These are phyloP conservation scores for Phasianus colchicus DNA, from an alignment of 2,113 vertebrate genomes.

Conservation along the genomic window DNA sequence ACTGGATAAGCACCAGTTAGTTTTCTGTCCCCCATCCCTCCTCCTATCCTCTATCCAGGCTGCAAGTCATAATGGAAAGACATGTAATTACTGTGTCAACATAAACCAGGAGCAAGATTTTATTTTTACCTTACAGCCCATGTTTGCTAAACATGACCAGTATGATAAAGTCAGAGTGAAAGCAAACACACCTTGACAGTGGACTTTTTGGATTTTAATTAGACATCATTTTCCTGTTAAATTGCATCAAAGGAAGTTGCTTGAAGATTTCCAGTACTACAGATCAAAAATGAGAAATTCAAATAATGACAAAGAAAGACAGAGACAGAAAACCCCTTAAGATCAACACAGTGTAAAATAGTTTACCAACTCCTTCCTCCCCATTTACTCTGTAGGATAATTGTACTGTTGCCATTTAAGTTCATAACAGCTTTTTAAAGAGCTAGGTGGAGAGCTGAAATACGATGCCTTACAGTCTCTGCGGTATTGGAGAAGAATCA, in stretches of 20 bases:
- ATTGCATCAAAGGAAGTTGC: not conserved
- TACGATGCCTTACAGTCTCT: conserved; percentile 64
- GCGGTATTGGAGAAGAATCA: conserved; percentile 70
- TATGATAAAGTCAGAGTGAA: not conserved
- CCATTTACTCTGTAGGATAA: not conserved
- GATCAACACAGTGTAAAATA: not conserved
- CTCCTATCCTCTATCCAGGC: not conserved
- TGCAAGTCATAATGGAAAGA: conserved; percentile 17
- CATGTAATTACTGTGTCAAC: not conserved
- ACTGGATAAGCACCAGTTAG: not conserved
- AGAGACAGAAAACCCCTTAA: not conserved
- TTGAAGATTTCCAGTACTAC: not conserved
- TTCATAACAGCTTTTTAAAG: conserved; percentile 58
- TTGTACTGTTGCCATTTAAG: conserved; percentile 39
- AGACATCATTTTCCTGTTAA: not conserved
- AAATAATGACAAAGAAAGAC: conserved; percentile 11
- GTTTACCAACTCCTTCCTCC: conserved; percentile 12
- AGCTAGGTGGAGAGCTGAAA: conserved; percentile 72
- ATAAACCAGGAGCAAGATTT: conserved; percentile 10
- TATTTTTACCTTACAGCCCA: not conserved
- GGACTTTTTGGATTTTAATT: conserved; percentile 1
- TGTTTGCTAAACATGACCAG: conserved; percentile 14
- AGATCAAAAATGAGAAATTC: not conserved
- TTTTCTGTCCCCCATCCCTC: not conserved
- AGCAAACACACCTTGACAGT: not conserved